Conservation (phyloP, 1,140 invertebrate species). For the Lordiphosa mommai region DNA sequence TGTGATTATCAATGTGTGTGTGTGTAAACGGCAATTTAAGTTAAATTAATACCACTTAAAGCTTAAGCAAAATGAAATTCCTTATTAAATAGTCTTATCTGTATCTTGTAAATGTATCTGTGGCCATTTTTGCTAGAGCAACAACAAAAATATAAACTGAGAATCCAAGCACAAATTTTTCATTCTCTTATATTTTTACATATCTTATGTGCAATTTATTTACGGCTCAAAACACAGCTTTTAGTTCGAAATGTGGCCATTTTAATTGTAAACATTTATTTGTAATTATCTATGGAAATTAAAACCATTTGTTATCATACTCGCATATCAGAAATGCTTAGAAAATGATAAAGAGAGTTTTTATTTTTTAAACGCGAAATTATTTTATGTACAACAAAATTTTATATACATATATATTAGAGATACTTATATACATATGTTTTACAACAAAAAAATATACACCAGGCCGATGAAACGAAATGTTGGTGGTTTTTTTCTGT, state of each 20-base stretch:
- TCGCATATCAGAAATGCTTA: constrained; percentile 50
- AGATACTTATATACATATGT: constrained; percentile 32
- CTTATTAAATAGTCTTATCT: constrained; percentile 18
- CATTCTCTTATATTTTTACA: constrained; percentile 37
- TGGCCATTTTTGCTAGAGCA: constrained; percentile 31
- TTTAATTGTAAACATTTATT: constrained; percentile 30
- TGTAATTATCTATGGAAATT: constrained; percentile 23
- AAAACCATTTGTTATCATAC: constrained; percentile 34
- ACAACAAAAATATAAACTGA: constrained; percentile 1
- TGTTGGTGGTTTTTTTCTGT: constrained; percentile 21
- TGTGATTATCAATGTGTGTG: constrained; percentile 39
- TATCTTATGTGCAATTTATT: constrained; percentile 44
- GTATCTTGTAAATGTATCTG: constrained; percentile 8
- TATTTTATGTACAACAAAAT: constrained; percentile 9
- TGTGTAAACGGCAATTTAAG: constrained; percentile 32
- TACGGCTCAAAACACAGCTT: constrained; percentile 38
- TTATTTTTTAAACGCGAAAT: constrained; percentile 28
- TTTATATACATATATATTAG: constrained; percentile 16
- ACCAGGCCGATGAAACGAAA: constrained; percentile 22
- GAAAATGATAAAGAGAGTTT: constrained; percentile 6
- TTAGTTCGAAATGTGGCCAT: constrained; percentile 62
- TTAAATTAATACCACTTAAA: constrained; percentile 19
- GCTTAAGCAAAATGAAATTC: constrained; percentile 38
- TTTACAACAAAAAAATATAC: constrained; percentile 56
- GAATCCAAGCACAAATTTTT: not conserved